A percentile compares a stretch with the other conserved stretches of the same genome.
Conservation (phyloP, 2,888 invertebrate genomes). For the Glaucopsyche alexis region DNA sequence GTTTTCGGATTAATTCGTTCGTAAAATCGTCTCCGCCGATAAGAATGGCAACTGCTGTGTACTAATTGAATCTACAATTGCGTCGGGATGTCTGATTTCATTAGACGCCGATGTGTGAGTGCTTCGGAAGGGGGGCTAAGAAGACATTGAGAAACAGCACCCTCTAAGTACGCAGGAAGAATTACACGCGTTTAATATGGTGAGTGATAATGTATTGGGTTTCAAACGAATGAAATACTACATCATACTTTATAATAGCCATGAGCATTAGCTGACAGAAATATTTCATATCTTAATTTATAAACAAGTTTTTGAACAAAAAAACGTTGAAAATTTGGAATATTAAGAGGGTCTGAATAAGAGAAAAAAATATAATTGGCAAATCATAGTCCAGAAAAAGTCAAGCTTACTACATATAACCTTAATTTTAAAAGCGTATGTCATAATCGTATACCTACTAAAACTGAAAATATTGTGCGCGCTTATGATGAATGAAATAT, state of each 20-base stretch:
- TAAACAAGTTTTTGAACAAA: not conserved
- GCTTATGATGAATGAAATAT: not conserved
- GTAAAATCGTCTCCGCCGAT: conserved; percentile 79
- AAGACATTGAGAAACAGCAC: conserved; percentile 44
- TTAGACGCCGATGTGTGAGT: conserved; percentile 62
- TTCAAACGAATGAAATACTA: conserved; percentile 11
- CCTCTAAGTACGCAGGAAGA: conserved; percentile 39
- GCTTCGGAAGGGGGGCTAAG: conserved; percentile 46
- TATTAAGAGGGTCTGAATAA: no score
- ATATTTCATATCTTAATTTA: not conserved
- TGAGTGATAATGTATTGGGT: conserved; percentile 16
- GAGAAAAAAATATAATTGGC: no score
- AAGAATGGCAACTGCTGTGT: conserved; percentile 77
- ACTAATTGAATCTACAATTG: conserved; percentile 80
- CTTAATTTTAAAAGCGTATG: no score
- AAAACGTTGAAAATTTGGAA: not conserved
- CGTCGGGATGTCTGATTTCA: conserved; percentile 76
- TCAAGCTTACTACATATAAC: no score
- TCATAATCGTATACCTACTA: no score
- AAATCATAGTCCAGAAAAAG: no score
- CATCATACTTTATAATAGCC: conserved; percentile 5
- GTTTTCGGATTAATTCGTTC: conserved; percentile 80
- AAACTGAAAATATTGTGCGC: not conserved
- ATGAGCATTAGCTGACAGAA: conserved; percentile 14
- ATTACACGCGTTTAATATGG: conserved; percentile 37